Conservation (phyloP, 2,113 vertebrate species). For the Campylomormyrus tamandua region DNA sequence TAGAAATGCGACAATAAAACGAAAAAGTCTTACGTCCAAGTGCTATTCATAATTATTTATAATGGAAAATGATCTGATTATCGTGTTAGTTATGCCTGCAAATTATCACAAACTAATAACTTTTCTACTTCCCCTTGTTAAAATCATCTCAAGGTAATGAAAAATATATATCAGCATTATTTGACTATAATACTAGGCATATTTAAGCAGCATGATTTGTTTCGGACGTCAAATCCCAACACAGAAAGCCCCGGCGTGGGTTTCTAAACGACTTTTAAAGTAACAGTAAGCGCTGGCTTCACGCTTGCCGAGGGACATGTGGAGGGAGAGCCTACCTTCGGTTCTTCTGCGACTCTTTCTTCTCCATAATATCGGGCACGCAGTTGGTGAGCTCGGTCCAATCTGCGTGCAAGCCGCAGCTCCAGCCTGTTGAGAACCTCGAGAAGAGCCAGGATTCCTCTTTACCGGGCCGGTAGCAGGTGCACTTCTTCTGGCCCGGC, state of each 20-base stretch:
- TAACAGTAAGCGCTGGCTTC: background rate
- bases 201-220: background rate
- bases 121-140: background rate
- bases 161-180: background rate
- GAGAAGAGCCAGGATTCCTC: constrained; percentile 93
- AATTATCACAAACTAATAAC: background rate
- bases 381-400: constrained; percentile 91
- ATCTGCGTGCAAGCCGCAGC: constrained; percentile 86
- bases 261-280: background rate
- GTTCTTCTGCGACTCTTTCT: constrained; percentile 70
- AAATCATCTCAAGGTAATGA: background rate
- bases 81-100: background rate
- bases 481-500: constrained; percentile 92
- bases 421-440: constrained; percentile 87
- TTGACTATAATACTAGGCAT: background rate
- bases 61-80: background rate
- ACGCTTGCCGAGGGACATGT: background rate
- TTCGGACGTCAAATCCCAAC: background rate
- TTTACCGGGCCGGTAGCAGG: constrained; percentile 84
- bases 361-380: constrained; percentile 86
- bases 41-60: background rate
- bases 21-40: background rate
- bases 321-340: constrained; percentile 52
- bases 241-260: background rate
- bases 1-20: background rate